These are phyloP conservation scores for Ochlodes sylvanus DNA, from an alignment of 2,888 invertebrate genomes.

Conservation along the genomic window DNA sequence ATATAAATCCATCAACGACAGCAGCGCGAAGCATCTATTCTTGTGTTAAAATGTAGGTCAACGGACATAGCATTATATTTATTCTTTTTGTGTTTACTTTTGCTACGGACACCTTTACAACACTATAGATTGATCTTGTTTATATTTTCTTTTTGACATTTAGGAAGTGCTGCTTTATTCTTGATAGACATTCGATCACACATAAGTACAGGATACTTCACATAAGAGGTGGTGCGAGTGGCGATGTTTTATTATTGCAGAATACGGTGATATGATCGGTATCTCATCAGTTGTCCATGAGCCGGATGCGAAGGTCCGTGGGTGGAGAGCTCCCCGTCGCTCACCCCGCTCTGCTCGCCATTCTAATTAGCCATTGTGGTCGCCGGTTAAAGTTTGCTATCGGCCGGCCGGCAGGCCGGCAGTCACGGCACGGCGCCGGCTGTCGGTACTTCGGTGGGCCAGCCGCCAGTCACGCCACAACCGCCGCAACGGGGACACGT, in stretches of 20 bases:
- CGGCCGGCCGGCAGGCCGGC: slow-evolving; percentile 75
- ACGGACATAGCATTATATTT: slow-evolving; percentile 24
- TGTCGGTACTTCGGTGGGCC: slow-evolving; percentile 19
- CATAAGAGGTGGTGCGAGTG: not conserved
- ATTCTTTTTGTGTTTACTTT: slow-evolving; percentile 26
- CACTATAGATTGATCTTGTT: not conserved
- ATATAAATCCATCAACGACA: slow-evolving; percentile 27
- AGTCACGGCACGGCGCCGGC: slow-evolving; percentile 56
- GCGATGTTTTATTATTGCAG: slow-evolving; percentile 43
- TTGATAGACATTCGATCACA: slow-evolving; percentile 2
- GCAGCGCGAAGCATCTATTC: slow-evolving; percentile 32
- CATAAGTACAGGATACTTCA: too few relatives aligned
- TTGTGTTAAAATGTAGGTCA: slow-evolving; percentile 34
- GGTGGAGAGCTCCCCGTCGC: slow-evolving; percentile 73
- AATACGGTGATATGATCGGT: slow-evolving; percentile 62
- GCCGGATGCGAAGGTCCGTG: slow-evolving; percentile 81
- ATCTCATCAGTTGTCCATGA: slow-evolving; percentile 70
- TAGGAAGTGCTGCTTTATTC: slow-evolving; percentile 2
- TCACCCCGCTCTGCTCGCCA: slow-evolving; percentile 72
- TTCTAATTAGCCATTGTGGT: slow-evolving; percentile 84
- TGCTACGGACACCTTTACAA: not conserved
- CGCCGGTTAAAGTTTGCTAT: slow-evolving; percentile 75
- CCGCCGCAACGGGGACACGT: slow-evolving; percentile 65
- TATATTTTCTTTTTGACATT: slow-evolving; percentile 4
- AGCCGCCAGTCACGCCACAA: slow-evolving; percentile 65